A percentile compares a stretch with the other conserved stretches of the same genome.
phyloP scores from a whole-genome alignment of 2,113 vertebrate genomes.

The Procavia capensis region DNA sequence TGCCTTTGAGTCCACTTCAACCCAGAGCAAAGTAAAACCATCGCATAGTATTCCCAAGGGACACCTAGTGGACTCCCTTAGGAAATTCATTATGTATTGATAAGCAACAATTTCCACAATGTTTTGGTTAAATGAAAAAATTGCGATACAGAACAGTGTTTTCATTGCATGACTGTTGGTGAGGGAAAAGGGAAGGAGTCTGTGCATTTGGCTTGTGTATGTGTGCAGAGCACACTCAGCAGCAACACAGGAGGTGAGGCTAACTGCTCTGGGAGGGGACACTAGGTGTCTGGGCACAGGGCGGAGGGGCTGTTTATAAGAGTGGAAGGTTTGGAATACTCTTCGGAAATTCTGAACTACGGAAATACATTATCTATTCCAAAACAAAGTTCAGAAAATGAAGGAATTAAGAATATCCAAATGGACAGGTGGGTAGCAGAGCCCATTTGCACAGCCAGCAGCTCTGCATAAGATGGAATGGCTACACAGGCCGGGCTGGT shows the following conservation, averaged over 20 bases:
- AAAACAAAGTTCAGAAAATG: not conserved
- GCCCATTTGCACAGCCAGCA: not conserved
- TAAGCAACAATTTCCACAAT: not conserved
- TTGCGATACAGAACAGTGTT: not conserved
- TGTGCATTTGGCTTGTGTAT: not conserved
- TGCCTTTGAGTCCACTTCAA: no score
- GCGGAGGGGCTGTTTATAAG: not conserved
- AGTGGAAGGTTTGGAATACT: not conserved
- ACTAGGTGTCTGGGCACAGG: not conserved
- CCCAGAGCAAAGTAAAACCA: no score
- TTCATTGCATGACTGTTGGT: not conserved
- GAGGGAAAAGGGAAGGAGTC: not conserved
- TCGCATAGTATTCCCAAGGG: no score
- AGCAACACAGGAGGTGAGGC: not conserved
- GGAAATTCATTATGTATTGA: not conserved
- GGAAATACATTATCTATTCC: not conserved
- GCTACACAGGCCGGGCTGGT: not conserved
- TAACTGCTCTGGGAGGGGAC: not conserved
- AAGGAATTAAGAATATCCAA: not conserved
- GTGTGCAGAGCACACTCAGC: not conserved
- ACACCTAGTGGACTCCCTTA: not conserved
- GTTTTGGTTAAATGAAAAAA: not conserved
- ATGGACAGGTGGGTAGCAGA: no score
- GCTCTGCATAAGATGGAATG: not conserved
- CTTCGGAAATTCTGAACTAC: not conserved